Percentiles rank a stretch among this genome's conserved stretches.
Evolutionary conservation across 1,140 invertebrate genomes (phyloP).

Genomic region (Antheraea mylitta): DNA sequence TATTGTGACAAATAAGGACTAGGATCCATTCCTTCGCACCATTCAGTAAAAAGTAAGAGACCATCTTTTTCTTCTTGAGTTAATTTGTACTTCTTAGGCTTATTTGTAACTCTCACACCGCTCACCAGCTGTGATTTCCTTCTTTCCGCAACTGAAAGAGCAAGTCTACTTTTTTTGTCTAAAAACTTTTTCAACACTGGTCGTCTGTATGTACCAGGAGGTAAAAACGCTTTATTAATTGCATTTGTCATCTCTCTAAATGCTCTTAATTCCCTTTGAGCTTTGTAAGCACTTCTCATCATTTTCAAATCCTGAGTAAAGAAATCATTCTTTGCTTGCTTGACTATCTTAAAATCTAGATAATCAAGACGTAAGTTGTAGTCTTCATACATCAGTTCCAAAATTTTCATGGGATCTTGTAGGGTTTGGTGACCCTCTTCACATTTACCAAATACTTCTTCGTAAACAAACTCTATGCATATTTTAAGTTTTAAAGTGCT

Average conservation of each 20-base stretch:
- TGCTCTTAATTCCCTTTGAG: constrained; percentile 79
- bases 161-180: constrained; percentile 49
- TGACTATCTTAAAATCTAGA: constrained; percentile 80
- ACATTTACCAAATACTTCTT: constrained; percentile 78
- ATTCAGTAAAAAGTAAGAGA: constrained; percentile 73
- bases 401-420: constrained; percentile 80
- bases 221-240: constrained; percentile 79
- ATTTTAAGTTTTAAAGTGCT: constrained; percentile 80
- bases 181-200: constrained; percentile 49
- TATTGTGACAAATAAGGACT: constrained; percentile 59
- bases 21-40: constrained; percentile 72
- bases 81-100: constrained; percentile 41
- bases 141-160: constrained; percentile 39
- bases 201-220: constrained; percentile 57
- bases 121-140: constrained; percentile 45
- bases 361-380: constrained; percentile 80
- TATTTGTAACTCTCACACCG: constrained; percentile 33
- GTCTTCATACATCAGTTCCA: constrained; percentile 81
- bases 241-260: constrained; percentile 76
- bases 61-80: constrained; percentile 64
- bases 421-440: constrained; percentile 78
- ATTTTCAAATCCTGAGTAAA: constrained; percentile 80
- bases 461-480: constrained; percentile 83
- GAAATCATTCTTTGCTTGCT: constrained; percentile 78
- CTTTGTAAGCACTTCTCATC: constrained; percentile 80